Conservation (phyloP, 2,888 invertebrate species). For the Amblyjoppa fuscipennis region DNA sequence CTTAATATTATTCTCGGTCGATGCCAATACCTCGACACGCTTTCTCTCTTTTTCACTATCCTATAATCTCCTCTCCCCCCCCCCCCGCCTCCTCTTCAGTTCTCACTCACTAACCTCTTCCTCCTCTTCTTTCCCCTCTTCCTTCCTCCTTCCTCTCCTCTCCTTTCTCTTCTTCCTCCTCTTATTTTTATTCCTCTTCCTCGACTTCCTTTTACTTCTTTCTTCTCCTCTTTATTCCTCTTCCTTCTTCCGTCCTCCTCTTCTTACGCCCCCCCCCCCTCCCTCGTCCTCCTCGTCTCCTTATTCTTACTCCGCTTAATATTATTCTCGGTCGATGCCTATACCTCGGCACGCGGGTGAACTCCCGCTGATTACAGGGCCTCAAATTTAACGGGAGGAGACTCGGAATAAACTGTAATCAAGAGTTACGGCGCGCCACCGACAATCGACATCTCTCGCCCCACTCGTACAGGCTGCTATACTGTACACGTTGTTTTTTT, state of each 20-base stretch:
- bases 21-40: constrained; percentile 1
- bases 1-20: constrained; percentile 1
- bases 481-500: background rate
- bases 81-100: constrained; percentile 7
- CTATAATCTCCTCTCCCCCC: too few species aligned
- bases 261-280: constrained; percentile 9
- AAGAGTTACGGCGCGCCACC: constrained; percentile 69
- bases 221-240: constrained; percentile 15
- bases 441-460: constrained; percentile 65
- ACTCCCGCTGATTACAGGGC: constrained; percentile 73
- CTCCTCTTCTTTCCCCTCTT: constrained; percentile 1
- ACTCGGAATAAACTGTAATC: constrained; percentile 69
- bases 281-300: constrained; percentile 1
- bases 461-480: constrained; percentile 4
- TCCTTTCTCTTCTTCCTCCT: constrained; percentile 21
- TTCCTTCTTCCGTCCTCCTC: constrained; percentile 30
- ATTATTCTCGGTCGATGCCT: constrained; percentile 15
- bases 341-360: constrained; percentile 5
- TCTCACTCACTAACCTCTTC: background rate
- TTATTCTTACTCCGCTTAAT: constrained; percentile 43
- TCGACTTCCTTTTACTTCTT: constrained; percentile 20
- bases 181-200: constrained; percentile 36
- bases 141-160: constrained; percentile 7
- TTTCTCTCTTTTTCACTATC: background rate
- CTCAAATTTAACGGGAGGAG: constrained; percentile 71